Conservation (phyloP, 2,113 vertebrate species). For the Paradoxurus hermaphroditus region DNA sequence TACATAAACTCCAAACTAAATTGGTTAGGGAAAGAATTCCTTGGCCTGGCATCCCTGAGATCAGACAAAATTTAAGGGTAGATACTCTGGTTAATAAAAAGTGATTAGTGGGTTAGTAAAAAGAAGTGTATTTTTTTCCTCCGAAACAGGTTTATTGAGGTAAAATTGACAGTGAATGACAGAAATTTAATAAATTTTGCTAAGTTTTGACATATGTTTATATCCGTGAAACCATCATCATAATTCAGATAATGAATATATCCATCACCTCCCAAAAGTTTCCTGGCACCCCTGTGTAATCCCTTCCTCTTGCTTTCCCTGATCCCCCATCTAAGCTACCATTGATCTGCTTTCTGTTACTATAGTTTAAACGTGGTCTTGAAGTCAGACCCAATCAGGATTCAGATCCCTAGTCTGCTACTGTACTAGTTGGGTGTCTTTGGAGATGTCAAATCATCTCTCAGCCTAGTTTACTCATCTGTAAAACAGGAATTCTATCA, state of each 20-base stretch:
- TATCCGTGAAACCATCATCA: not conserved
- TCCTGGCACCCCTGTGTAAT: not conserved
- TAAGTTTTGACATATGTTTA: not conserved
- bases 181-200: conserved; percentile 17
- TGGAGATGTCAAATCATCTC: not conserved
- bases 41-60: not conserved
- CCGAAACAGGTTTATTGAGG: not conserved
- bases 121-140: not conserved
- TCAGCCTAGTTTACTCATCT: conserved; percentile 9
- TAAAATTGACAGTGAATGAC: not conserved
- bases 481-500: not conserved
- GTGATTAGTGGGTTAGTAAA: conserved; percentile 14
- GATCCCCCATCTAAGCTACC: not conserved
- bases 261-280: not conserved
- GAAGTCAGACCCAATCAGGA: not conserved
- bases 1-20: conserved; percentile 26
- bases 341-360: not conserved
- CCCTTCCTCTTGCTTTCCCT: not conserved
- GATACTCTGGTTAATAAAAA: not conserved
- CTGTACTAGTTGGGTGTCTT: not conserved
- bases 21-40: conserved; percentile 14
- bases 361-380: conserved; percentile 15
- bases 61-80: not conserved
- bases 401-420: not conserved
- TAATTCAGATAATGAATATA: not conserved